Percentiles rank a stretch among this genome's conserved stretches.
phyloP scores from a whole-genome alignment of 2,113 vertebrate species.

The Scortum barcoo region DNA sequence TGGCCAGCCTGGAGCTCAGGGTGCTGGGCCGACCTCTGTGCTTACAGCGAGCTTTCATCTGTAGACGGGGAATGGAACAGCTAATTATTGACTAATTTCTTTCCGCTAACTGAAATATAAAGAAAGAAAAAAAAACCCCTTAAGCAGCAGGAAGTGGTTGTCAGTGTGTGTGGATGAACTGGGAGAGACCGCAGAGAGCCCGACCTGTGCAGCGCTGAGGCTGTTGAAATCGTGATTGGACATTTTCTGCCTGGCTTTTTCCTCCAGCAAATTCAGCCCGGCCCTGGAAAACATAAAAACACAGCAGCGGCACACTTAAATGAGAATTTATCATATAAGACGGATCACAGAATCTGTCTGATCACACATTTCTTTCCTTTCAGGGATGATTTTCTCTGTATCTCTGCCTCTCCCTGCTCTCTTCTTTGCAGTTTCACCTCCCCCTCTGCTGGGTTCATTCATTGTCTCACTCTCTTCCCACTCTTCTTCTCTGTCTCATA shows the following conservation, averaged over 20 bases:
- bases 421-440: slow-evolving; percentile 25
- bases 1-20: slow-evolving; percentile 85
- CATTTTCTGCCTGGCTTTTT: slow-evolving; percentile 70
- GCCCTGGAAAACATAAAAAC: slow-evolving; percentile 60
- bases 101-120: slow-evolving; percentile 64
- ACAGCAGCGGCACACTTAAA: slow-evolving; percentile 14
- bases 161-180: slow-evolving; percentile 17
- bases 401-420: slow-evolving; percentile 31
- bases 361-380: slow-evolving; percentile 43
- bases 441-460: slow-evolving; percentile 40
- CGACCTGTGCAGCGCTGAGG: slow-evolving; percentile 73
- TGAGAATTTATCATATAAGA: slow-evolving; percentile 44
- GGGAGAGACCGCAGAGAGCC: slow-evolving; percentile 24
- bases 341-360: slow-evolving; percentile 33
- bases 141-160: slow-evolving; percentile 50
- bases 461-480: slow-evolving; percentile 51
- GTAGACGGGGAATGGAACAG: slow-evolving; percentile 38
- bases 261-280: slow-evolving; percentile 67
- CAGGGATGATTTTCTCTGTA: slow-evolving; percentile 39
- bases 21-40: slow-evolving; percentile 79
- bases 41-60: slow-evolving; percentile 88
- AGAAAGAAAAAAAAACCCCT: slow-evolving; percentile 10
- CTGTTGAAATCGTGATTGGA: slow-evolving; percentile 70
- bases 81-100: slow-evolving; percentile 58
- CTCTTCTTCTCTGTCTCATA: slow-evolving; percentile 44